Percentiles rank a stretch among this genome's conserved stretches.
Evolutionary conservation across 2,888 invertebrate species (phyloP).

Genomic region (Nomada fucata): DNA sequence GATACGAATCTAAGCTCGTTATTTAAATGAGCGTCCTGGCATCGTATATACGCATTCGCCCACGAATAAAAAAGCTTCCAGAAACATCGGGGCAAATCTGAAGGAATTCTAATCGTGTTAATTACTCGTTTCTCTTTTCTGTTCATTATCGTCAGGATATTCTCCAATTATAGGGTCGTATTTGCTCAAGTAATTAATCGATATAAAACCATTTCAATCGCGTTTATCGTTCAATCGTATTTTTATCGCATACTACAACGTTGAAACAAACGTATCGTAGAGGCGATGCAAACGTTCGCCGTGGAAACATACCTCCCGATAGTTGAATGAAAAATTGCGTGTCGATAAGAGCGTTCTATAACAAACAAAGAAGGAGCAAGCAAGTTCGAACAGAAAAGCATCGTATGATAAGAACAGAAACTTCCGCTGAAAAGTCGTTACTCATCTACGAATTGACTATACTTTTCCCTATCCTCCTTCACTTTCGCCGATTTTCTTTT

Average conservation of each 20-base stretch:
- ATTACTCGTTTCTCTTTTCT: neutral
- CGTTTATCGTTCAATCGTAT: constrained; percentile 5
- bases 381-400: neutral
- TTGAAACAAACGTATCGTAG: neutral
- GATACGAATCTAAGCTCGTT: neutral
- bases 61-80: neutral
- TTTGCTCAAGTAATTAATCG: constrained; percentile 7
- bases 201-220: constrained; percentile 1
- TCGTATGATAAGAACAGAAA: neutral
- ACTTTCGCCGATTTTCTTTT: no score
- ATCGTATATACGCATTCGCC: neutral
- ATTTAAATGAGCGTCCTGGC: neutral
- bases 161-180: neutral
- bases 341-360: neutral
- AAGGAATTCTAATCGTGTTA: neutral
- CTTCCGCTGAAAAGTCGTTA: neutral
- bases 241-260: constrained; percentile 4
- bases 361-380: neutral
- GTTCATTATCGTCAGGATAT: neutral
- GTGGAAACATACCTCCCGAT: constrained; percentile 11
- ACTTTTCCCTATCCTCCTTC: no score
- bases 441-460: neutral
- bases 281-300: neutral
- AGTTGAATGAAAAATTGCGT: constrained; percentile 18
- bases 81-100: neutral